These are phyloP conservation scores for Phrynocephalus vlangalii DNA, from an alignment of 2,797 vertebrate genomes.

Conservation along the genomic window DNA sequence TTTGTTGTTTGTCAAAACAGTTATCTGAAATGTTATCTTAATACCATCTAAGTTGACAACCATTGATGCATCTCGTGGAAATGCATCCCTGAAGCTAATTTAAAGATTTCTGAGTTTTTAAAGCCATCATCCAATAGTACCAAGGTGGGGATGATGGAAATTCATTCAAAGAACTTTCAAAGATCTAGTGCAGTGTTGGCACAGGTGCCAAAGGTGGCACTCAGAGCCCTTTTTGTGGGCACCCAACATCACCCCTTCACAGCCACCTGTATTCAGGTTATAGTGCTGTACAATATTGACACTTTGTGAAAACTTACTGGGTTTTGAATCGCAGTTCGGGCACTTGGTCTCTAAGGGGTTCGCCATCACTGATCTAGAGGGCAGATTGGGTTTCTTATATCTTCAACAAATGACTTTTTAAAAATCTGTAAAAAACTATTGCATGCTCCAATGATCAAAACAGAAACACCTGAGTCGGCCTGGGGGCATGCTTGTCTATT, in stretches of 20 bases:
- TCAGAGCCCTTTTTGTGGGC: no score
- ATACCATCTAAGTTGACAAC: neutral
- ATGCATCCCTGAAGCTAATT: neutral
- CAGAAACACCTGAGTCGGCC: constrained; percentile 43
- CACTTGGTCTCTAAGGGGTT: no score
- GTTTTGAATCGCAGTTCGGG: no score
- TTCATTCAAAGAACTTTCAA: rapidly evolving
- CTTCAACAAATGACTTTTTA: constrained; percentile 41
- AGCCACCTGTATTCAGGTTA: no score
- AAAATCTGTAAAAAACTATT: neutral
- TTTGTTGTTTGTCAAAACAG: no score
- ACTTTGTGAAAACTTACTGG: no score
- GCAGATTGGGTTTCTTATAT: constrained; percentile 18
- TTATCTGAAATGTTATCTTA: neutral
- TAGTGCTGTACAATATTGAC: no score
- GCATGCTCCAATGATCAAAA: neutral
- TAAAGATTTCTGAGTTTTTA: neutral
- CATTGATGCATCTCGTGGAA: neutral
- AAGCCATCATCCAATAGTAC: neutral
- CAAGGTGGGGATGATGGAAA: neutral
- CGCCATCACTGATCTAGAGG: neutral
- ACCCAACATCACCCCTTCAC: no score
- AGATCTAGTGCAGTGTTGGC: neutral
- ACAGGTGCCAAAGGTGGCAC: no score
- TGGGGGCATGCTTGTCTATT: neutral